Conservation (phyloP, 1,140 invertebrate genomes). For the Drosophila tani region DNA sequence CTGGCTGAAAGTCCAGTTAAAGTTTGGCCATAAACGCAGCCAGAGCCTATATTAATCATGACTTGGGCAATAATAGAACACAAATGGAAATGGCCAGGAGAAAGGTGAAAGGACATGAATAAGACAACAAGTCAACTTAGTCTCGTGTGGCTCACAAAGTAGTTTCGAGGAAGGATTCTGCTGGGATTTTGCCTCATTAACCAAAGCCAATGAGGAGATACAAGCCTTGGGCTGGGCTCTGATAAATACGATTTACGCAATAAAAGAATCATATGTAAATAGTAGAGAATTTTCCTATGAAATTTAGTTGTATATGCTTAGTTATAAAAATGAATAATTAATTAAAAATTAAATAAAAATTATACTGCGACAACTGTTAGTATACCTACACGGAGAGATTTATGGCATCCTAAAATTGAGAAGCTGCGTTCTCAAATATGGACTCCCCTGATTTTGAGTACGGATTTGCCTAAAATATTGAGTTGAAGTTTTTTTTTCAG, state of each 20-base stretch:
- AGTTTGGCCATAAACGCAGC: constrained; percentile 38
- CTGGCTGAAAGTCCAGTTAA: constrained; percentile 25
- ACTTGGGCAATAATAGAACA: constrained; percentile 56
- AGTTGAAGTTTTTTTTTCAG: no score
- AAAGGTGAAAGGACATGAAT: constrained; percentile 12
- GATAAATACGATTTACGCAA: neutral
- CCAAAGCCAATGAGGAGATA: constrained; percentile 7
- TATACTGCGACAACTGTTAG: no score
- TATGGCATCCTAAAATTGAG: no score
- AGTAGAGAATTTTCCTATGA: neutral
- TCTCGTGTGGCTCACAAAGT: neutral
- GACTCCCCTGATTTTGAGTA: no score
- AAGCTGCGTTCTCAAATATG: no score
- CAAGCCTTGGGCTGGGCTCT: neutral
- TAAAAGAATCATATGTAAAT: neutral
- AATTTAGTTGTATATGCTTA: neutral
- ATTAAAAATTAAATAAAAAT: no score
- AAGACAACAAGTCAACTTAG: constrained; percentile 18
- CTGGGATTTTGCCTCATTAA: constrained; percentile 10
- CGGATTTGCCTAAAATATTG: no score
- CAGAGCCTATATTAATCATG: constrained; percentile 70
- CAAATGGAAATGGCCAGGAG: constrained; percentile 13
- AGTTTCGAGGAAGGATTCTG: neutral
- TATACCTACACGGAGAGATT: no score
- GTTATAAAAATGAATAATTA: no score